Conservation (phyloP, 2,113 vertebrate species). For the Chaetodon auriga region DNA sequence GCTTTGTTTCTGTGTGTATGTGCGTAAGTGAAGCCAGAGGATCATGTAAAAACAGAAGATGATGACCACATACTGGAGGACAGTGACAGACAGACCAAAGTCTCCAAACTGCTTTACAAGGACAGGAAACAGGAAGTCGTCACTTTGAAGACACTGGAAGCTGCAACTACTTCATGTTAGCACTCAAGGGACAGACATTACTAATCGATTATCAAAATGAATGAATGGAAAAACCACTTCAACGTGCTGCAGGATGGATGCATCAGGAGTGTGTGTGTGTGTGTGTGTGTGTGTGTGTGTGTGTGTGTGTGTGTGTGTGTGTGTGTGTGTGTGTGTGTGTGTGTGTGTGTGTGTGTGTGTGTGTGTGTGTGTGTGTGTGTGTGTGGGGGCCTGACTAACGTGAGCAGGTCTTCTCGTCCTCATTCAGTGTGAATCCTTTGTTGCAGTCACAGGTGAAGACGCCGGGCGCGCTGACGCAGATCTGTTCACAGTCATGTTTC, state of each 20-base stretch:
- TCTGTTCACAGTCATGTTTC: slow-evolving; percentile 89
- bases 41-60: neutral
- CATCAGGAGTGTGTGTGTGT: neutral
- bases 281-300: neutral
- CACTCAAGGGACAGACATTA: neutral
- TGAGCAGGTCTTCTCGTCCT: slow-evolving; percentile 88
- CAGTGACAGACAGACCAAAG: neutral
- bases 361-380: slow-evolving; percentile 14
- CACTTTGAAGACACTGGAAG: neutral
- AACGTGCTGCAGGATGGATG: neutral
- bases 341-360: neutral
- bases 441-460: slow-evolving; percentile 87
- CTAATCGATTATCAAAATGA: neutral
- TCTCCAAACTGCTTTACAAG: neutral
- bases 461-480: slow-evolving; percentile 85
- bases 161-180: neutral
- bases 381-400: slow-evolving; percentile 74
- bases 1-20: neutral
- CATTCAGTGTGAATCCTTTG: slow-evolving; percentile 85
- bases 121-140: neutral
- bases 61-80: no score
- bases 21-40: neutral
- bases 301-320: slow-evolving; percentile 16
- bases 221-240: neutral
- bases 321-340: neutral